Conservation (phyloP, 2,113 vertebrate genomes). For the Trachemys scripta region DNA sequence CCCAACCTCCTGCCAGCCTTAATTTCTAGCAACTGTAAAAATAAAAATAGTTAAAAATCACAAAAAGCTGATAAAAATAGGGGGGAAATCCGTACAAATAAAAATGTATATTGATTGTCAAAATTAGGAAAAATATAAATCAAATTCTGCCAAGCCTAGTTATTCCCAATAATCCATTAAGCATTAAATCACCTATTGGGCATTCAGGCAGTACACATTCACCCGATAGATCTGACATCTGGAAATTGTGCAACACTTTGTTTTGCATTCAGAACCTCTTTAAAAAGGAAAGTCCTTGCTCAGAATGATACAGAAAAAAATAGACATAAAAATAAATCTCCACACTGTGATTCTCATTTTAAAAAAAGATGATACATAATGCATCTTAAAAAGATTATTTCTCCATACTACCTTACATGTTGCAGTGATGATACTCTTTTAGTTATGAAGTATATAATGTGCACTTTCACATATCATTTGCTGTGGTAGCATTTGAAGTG, state of each 20-base stretch:
- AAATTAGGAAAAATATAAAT: not conserved
- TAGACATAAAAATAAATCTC: not conserved
- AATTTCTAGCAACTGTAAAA: too few relatives aligned
- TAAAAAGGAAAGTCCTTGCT: not conserved
- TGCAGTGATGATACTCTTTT: not conserved
- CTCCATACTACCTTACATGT: not conserved
- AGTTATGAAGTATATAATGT: not conserved
- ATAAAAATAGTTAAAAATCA: not conserved
- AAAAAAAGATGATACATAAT: not conserved
- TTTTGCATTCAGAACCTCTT: not conserved
- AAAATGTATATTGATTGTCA: not conserved
- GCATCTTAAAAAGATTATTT: slow-evolving; percentile 1
- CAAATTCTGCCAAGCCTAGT: not conserved
- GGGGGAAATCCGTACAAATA: not conserved
- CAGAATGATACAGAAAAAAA: not conserved
- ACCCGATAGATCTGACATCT: accelerated
- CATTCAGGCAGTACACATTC: accelerated
- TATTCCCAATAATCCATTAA: not conserved
- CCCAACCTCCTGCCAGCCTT: too few relatives aligned
- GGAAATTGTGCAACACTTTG: not conserved
- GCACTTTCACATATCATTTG: not conserved
- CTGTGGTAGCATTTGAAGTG: not conserved
- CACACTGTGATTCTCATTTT: not conserved
- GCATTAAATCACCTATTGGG: not conserved
- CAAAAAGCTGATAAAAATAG: not conserved